Conservation (phyloP, 2,113 vertebrate genomes). For the Anser cygnoides region DNA sequence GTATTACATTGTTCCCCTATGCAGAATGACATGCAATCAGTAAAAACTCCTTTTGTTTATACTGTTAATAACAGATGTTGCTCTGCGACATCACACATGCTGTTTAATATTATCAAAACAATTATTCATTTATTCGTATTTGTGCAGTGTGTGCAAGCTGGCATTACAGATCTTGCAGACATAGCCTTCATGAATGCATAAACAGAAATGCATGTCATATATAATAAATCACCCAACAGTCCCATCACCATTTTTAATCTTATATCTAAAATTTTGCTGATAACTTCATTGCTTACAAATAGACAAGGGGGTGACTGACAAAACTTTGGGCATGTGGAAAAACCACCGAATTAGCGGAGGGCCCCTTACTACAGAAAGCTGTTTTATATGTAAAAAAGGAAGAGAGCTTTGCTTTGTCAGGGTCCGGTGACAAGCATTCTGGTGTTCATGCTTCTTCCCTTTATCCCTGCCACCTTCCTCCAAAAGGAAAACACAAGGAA, state of each 20-base stretch:
- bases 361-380: background rate
- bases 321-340: background rate
- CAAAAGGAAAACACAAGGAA: background rate
- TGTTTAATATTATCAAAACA: conserved; percentile 79
- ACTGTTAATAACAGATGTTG: conserved; percentile 75
- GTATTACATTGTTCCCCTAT: conserved; percentile 39
- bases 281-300: background rate
- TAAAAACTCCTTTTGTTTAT: conserved; percentile 71
- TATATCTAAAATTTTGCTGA: conserved; percentile 1
- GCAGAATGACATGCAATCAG: conserved; percentile 42
- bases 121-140: conserved; percentile 79
- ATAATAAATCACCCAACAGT: conserved; percentile 57
- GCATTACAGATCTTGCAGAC: conserved; percentile 64
- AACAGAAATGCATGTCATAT: conserved; percentile 44
- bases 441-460: background rate
- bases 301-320: background rate
- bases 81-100: conserved; percentile 74
- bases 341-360: background rate
- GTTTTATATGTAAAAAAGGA: background rate
- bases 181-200: conserved; percentile 54
- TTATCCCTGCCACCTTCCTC: background rate
- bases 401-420: background rate
- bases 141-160: conserved; percentile 70
- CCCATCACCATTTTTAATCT: conserved; percentile 16
- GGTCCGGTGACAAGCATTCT: background rate